A percentile compares a stretch with the other conserved stretches of the same genome.
Conservation (phyloP, 2,888 invertebrate species). For the Formica aserva region DNA sequence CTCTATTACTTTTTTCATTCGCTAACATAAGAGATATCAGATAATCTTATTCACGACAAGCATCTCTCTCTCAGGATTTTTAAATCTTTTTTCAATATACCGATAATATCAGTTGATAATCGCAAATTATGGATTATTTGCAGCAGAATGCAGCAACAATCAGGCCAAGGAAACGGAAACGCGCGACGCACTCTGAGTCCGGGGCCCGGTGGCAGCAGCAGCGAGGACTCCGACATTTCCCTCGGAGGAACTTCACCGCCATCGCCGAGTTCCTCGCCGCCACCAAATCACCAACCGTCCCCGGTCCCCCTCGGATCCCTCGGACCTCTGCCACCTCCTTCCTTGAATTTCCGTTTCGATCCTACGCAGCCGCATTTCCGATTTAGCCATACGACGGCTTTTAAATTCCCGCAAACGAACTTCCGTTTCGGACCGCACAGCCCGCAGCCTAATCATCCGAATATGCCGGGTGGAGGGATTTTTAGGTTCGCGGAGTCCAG, state of each 20-base stretch:
- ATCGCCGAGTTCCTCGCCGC: slow-evolving; percentile 83
- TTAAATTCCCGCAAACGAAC: slow-evolving; percentile 83
- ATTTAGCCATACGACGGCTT: slow-evolving; percentile 83
- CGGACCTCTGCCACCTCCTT: slow-evolving; percentile 83
- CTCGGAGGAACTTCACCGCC: slow-evolving; percentile 84
- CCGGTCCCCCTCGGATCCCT: slow-evolving; percentile 82
- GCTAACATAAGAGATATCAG: neutral
- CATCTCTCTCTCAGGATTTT: neutral
- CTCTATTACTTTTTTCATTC: slow-evolving; percentile 1
- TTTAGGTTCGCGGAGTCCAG: slow-evolving; percentile 85
- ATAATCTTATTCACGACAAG: neutral
- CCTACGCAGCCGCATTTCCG: slow-evolving; percentile 83
- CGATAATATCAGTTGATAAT: slow-evolving; percentile 27
- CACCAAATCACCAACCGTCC: slow-evolving; percentile 82
- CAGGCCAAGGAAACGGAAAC: slow-evolving; percentile 82
- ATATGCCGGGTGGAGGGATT: slow-evolving; percentile 82
- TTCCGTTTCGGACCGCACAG: slow-evolving; percentile 84
- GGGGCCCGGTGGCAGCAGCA: slow-evolving; percentile 83
- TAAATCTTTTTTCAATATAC: neutral
- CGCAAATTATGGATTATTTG: slow-evolving; percentile 43
- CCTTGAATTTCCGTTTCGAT: slow-evolving; percentile 84
- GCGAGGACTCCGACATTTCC: slow-evolving; percentile 84
- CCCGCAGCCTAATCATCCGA: slow-evolving; percentile 84
- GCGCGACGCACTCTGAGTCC: slow-evolving; percentile 82
- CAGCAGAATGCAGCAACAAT: slow-evolving; percentile 84